phyloP scores from a whole-genome alignment of 2,888 invertebrate species.

The Trypoxylon attenuatum region DNA sequence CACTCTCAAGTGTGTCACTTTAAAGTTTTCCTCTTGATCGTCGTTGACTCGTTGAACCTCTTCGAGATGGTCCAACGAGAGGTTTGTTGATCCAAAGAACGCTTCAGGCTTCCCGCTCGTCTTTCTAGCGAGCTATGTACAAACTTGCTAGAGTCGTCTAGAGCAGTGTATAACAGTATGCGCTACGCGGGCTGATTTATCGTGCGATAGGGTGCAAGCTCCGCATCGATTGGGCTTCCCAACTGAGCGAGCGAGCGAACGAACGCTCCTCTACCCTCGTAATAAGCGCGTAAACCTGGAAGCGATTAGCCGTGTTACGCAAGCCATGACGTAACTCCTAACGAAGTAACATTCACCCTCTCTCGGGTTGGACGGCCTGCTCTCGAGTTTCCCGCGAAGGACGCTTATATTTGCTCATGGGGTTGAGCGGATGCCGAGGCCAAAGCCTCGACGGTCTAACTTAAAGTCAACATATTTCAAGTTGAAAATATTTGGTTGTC shows the following conservation, averaged over 20 bases:
- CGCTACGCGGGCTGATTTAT: slow-evolving; percentile 38
- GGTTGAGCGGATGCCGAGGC: slow-evolving; percentile 22
- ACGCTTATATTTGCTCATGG: slow-evolving; percentile 32
- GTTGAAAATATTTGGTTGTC: slow-evolving; percentile 45
- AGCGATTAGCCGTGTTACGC: slow-evolving; percentile 51
- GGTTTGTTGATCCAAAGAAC: not conserved
- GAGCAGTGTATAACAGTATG: no score
- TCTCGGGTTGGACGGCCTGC: slow-evolving; percentile 5
- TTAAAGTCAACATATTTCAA: slow-evolving; percentile 59
- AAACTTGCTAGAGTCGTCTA: no score
- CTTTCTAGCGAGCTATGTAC: no score
- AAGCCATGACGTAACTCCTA: slow-evolving; percentile 47
- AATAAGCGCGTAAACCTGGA: slow-evolving; percentile 46
- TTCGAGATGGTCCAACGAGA: no score
- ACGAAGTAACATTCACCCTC: slow-evolving; percentile 39
- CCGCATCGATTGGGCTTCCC: slow-evolving; percentile 35
- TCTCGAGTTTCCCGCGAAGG: not conserved
- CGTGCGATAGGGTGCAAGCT: slow-evolving; percentile 32
- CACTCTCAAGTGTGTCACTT: not conserved
- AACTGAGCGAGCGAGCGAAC: not conserved
- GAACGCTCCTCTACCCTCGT: slow-evolving; percentile 28
- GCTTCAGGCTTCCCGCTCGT: not conserved
- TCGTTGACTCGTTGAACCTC: no score
- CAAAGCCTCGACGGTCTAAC: slow-evolving; percentile 30
- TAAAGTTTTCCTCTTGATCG: not conserved